These are phyloP conservation scores for Redunca redunca DNA, from an alignment of 2,113 vertebrate species.

Conservation along the genomic window DNA sequence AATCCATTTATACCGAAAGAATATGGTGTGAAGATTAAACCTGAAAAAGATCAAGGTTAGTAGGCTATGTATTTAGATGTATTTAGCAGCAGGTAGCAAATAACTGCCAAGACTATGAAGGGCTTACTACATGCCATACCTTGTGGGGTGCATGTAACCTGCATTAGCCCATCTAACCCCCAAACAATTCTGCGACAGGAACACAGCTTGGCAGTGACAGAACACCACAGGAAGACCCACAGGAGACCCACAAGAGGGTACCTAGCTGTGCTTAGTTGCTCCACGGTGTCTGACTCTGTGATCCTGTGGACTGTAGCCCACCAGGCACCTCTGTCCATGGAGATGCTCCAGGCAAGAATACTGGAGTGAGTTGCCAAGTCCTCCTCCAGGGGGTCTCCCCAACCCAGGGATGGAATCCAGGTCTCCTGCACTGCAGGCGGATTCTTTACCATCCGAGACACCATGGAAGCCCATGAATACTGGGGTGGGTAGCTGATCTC, in stretches of 20 bases:
- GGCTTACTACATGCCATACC: no score
- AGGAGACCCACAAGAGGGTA: background rate
- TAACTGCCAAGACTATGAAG: background rate
- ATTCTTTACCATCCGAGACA: background rate
- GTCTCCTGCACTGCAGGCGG: background rate
- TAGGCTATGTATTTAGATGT: background rate
- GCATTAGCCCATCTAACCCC: background rate
- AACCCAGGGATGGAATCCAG: background rate
- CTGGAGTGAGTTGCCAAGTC: background rate
- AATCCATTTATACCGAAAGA: background rate
- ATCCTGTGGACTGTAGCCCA: background rate
- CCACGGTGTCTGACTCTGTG: fast-evolving
- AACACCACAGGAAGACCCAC: background rate
- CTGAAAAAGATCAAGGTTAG: background rate
- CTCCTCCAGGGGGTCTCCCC: background rate
- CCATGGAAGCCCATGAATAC: fast-evolving
- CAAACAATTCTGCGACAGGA: background rate
- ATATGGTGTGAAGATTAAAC: background rate
- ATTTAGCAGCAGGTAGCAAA: background rate
- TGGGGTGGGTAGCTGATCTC: fast-evolving
- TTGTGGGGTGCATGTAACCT: background rate
- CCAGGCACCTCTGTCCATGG: background rate
- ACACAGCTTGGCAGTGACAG: background rate
- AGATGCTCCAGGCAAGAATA: background rate
- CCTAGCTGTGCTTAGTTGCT: background rate